These are phyloP conservation scores for Python bivittatus DNA, from an alignment of 2,113 vertebrate genomes.

Conservation along the genomic window DNA sequence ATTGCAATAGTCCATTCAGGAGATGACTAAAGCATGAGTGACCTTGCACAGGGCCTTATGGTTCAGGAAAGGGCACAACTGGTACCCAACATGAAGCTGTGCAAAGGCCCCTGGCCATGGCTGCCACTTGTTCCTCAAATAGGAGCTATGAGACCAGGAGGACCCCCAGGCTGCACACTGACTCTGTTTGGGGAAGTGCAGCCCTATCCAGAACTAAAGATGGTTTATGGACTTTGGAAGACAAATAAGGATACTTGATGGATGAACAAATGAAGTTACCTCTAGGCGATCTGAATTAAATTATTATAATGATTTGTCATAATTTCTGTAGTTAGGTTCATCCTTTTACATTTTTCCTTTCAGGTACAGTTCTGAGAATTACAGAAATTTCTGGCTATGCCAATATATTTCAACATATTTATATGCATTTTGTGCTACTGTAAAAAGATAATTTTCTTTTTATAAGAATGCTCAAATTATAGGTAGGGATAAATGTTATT, in stretches of 20 bases:
- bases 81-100: neutral
- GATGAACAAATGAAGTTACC: neutral
- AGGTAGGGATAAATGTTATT: slow-evolving; percentile 34
- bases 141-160: too few relatives aligned
- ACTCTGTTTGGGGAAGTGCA: neutral
- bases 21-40: neutral
- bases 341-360: slow-evolving; percentile 48
- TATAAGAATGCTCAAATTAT: neutral
- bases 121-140: neutral
- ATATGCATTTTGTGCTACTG: slow-evolving; percentile 48
- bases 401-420: slow-evolving; percentile 14
- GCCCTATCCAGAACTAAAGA: neutral
- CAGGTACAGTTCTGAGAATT: slow-evolving; percentile 49
- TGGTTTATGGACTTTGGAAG: neutral
- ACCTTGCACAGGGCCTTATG: neutral
- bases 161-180: neutral
- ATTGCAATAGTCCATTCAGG: neutral
- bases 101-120: neutral
- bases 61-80: neutral
- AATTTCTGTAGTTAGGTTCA: slow-evolving; percentile 43
- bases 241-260: neutral
- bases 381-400: slow-evolving; percentile 50
- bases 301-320: slow-evolving; percentile 44
- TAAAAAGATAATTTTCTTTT: slow-evolving; percentile 24
- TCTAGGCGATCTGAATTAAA: neutral